Evolutionary conservation across 2,797 vertebrate species (phyloP), one percentile per base, ranked within the genome.

Genomic region (Percopsis omiscomaycus): DNA sequence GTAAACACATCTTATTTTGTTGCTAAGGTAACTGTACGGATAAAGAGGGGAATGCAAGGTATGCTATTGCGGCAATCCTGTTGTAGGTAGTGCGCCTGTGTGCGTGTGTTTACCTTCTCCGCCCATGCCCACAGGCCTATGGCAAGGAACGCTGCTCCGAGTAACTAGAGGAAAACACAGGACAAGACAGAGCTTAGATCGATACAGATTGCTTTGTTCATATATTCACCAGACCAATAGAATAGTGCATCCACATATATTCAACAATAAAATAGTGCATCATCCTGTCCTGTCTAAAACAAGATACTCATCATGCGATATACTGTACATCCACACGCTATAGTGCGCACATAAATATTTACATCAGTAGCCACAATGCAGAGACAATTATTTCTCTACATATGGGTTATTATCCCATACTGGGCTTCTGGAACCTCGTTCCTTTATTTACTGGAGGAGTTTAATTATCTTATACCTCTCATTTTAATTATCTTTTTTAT

Each of bases 81-180:
- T 6, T 47, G 58, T 60, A 32, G 16, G 22, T 63, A 47, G 15
- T 59, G 63, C 55, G 67, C 65, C 16, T 71, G 56, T 66, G 28
- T 75, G 59, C 52, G 61, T 65, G 47, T 80, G 80, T 91, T 92
- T 92, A 95, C 96, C 95, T 96, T 96, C 85, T 97, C 95, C 67
- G 94, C 94, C 96, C 96, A 97, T 89, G 96, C 96, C 96, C 96
- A 97, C 83, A 97, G 89, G 82, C 94, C 96, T 3, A 96, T 92
- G 65, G 83, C 92, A 77, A 97, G 90, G 89, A 97, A 96, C 82
- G 95, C 84, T 32, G 95, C 94, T 81, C 95, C 96, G 66, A 97
- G 90, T 84, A 97, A 92, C 96, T 97, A 90, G 91, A 77, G 86
- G 66, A 92, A 84, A 88, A 74, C 57, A 81, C 22, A 88, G 22